Base-by-base conservation (phyloP, 2,797 vertebrate genomes). In the Gymnothorax javanicus region DNA sequence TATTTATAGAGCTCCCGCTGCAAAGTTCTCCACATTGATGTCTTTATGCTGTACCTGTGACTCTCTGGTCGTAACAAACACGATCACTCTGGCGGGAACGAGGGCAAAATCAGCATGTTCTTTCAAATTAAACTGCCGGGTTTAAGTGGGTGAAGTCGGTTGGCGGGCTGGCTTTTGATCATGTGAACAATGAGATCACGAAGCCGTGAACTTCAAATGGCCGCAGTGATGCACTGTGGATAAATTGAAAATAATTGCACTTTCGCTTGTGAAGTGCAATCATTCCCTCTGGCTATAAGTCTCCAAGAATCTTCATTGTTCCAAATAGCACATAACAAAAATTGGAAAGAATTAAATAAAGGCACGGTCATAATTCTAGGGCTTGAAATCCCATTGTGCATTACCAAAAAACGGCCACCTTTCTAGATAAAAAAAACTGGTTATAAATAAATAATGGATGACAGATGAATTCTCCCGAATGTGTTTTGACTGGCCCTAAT, bases 21-120 rank as follows among this genome's bases (percentile, higher is more conserved):
- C 85, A 91, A 86, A 88, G 87, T 83, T 64, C 9, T 12, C 15
- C 79, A 43, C 23, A 7, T 20, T 90, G 90, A 91, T 91, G 90
- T 92, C 90, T 93, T 91, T 87, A 93, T 93, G 88, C 87, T 23
- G 12, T 82, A 88, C 86, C 88, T 88, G 89, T 91, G 90, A 91
- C 89, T 84, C 64, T 83, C 15, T 12, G 1, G 88, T 92, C 93
- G 93, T 88, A 91, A 90, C 90, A 90, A 91, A 92, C 85, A 87
- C 82, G 15, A 71, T 85, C 86, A 91, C 89, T 75, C 90, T 87
- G 90, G 87, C 87, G 91, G 90, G 90, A 91, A 93, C 91, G 89
- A 91, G 91, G 85, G 87, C 91, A 89, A 91, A 92, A 93, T 93
- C 93, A 93, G 89, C 83, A 86, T 82, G 12, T 86, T 89, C 87